Evolutionary conservation across 2,888 invertebrate genomes (phyloP).

Genomic region (Erebia palarica): DNA sequence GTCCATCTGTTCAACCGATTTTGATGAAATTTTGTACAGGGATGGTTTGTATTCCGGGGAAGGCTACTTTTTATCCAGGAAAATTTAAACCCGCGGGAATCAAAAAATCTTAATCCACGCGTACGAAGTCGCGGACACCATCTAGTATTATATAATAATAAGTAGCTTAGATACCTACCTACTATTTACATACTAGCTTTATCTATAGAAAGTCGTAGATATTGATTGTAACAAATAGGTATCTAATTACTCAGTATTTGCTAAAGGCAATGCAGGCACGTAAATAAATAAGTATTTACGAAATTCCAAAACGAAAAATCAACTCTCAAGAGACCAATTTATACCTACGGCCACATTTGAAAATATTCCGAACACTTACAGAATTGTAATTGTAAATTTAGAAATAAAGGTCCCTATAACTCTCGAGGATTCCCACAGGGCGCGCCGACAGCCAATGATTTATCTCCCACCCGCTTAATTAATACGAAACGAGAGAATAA

Average conservation of each 20-base stretch:
- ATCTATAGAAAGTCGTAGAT: no score
- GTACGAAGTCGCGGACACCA: no score
- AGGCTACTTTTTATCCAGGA: no score
- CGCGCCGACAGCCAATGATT: constrained; percentile 80
- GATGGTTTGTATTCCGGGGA: no score
- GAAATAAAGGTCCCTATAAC: constrained; percentile 79
- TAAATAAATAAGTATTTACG: constrained; percentile 30
- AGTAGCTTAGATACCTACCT: no score
- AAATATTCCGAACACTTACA: constrained; percentile 75
- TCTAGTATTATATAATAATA: no score
- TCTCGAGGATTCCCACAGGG: constrained; percentile 80
- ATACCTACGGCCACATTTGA: constrained; percentile 37
- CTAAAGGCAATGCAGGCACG: background rate
- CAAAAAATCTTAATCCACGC: no score
- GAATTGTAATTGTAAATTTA: constrained; percentile 81
- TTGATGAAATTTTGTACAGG: no score
- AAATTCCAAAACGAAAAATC: constrained; percentile 39
- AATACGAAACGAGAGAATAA: constrained; percentile 61
- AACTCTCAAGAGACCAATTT: constrained; percentile 62
- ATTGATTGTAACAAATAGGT: no score
- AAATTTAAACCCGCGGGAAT: no score
- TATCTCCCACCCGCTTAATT: constrained; percentile 75
- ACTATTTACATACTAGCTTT: no score
- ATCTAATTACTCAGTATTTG: background rate
- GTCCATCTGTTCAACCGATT: no score